Base-by-base conservation (phyloP, 2,113 vertebrate species). In the Riparia riparia region DNA sequence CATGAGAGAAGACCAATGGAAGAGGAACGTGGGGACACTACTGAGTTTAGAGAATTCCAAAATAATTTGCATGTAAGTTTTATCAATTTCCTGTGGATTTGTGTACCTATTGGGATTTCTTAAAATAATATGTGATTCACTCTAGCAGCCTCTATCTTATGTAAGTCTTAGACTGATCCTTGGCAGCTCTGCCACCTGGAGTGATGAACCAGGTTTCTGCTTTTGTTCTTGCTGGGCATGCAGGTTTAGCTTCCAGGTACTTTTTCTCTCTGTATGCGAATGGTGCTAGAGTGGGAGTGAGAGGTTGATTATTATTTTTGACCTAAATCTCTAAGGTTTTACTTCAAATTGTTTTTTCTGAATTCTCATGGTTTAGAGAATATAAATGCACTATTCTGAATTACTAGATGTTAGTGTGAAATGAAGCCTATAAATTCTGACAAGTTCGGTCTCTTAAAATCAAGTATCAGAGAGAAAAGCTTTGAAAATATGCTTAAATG, bases 61-160 rank as follows among this genome's bases (percentile, higher is more conserved):
- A 50, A 58, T 39, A 61, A 34, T 50, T 87, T 91, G 50, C 47
- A 4, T 61, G 19, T 11, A 60, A 53, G 34, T 85, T 79, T 72
- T 76, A 54, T 61, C 29, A 39, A 5, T 81, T 80, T 91, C 53
- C 74, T 90, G 17, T 58, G 60, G 25, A 45, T 81, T 61, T 72
- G 29, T 82, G 7, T 72, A 34, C 45, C 50, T 83, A 65, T 83
- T 2, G 50, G 44, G 54, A 44, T 74, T 91, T 94, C 63, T 80
- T 82, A 88, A 93, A 96, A 93, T 93, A 94, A 49, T 28, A 32
- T 11, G 29, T 91, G 90, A 91, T 90, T 96, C 82, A 91, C 24
- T 80, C 42, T 37, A 57, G 53, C 85, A 88, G 2, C 12, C 51
- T 85, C 32, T 66, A 1, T 80, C 45, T 92, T 92, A 80, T 53